Percentiles rank a stretch among this genome's conserved stretches.
Conservation (phyloP, 2,797 vertebrate species). For the Takifugu rubripes region DNA sequence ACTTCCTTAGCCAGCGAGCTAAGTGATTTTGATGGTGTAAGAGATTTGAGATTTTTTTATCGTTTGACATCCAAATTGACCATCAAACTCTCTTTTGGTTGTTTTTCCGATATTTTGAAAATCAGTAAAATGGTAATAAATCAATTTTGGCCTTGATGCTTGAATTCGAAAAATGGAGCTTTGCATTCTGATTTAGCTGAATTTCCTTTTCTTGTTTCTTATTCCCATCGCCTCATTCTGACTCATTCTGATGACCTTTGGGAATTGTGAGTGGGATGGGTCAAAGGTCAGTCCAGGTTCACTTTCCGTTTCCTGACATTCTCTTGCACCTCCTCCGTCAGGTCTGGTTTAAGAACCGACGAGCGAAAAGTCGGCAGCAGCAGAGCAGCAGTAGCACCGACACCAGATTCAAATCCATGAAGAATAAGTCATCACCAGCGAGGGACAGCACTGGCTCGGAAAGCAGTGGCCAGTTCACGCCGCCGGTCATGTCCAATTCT, state of each 20-base stretch:
- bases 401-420: constrained; percentile 85
- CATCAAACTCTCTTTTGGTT: too few relatives aligned
- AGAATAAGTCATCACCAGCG: constrained; percentile 90
- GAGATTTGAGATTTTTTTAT: too few relatives aligned
- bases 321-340: constrained; percentile 47
- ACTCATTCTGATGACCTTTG: too few relatives aligned
- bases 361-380: constrained; percentile 95
- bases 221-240: too few relatives aligned
- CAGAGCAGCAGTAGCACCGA: constrained; percentile 81
- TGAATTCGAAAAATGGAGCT: too few relatives aligned
- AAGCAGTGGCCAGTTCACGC: constrained; percentile 94
- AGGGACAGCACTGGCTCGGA: constrained; percentile 91
- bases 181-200: background rate
- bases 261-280: background rate
- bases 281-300: background rate
- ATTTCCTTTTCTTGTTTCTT: too few relatives aligned
- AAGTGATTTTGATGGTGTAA: too few relatives aligned
- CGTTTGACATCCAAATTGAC: too few relatives aligned
- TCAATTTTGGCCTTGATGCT: too few relatives aligned
- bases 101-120: too few relatives aligned
- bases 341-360: constrained; percentile 98
- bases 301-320: constrained; percentile 17
- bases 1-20: too few relatives aligned
- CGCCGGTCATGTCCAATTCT: constrained; percentile 83
- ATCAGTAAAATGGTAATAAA: too few relatives aligned